Evolutionary conservation across 2,113 vertebrate species (phyloP).

Genomic region (Pseudopipra pipra): DNA sequence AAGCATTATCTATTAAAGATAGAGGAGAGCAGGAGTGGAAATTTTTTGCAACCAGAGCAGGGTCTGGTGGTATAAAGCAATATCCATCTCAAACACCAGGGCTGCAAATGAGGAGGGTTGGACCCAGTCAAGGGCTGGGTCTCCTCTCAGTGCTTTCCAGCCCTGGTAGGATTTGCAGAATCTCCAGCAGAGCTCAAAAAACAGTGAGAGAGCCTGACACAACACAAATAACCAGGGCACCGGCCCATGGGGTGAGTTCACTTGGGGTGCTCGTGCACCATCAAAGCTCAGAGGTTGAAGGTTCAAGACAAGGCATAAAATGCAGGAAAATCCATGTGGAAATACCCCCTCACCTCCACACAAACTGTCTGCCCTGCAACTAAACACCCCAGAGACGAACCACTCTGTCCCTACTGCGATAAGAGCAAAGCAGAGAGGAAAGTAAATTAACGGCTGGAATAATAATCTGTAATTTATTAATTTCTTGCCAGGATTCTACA

Average conservation of each 20-base stretch:
- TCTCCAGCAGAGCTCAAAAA: neutral
- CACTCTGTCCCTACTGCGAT: neutral
- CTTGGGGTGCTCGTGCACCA: neutral
- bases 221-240: neutral
- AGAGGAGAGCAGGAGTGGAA: neutral
- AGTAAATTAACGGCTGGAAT: neutral
- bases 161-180: neutral
- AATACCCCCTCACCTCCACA: neutral
- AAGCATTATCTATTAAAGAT: neutral
- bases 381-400: neutral
- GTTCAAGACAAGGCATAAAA: neutral
- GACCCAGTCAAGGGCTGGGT: neutral
- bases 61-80: neutral
- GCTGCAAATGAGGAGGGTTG: neutral
- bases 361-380: neutral
- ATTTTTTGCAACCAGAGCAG: neutral
- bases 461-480: neutral
- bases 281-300: neutral
- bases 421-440: neutral
- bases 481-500: neutral
- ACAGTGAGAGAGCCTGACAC: neutral
- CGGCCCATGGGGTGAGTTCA: neutral
- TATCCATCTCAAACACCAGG: fast-evolving
- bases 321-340: neutral
- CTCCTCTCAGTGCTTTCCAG: neutral